These are phyloP conservation scores for Sylvilagus bachmani DNA, from an alignment of 2,113 vertebrate genomes.

Conservation along the genomic window DNA sequence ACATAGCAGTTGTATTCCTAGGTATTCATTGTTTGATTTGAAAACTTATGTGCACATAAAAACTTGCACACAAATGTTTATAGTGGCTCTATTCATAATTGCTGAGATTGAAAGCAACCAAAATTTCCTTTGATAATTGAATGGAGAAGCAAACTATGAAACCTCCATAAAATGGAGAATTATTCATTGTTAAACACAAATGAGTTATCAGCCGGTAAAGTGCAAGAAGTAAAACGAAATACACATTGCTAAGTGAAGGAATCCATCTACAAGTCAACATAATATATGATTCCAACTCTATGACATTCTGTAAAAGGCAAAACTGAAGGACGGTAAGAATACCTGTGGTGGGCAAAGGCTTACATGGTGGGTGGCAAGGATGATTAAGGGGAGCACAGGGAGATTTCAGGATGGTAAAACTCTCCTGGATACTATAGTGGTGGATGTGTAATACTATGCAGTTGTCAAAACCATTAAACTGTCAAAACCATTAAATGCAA, in stretches of 20 bases:
- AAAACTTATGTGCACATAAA: neutral
- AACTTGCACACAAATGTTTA: neutral
- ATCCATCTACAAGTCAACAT: neutral
- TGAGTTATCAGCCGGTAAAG: neutral
- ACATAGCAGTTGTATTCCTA: neutral
- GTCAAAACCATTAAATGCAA: neutral
- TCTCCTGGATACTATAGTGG: neutral
- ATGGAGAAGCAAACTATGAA: neutral
- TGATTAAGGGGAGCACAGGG: neutral
- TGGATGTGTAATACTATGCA: neutral
- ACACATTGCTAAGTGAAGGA: neutral
- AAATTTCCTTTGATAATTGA: neutral
- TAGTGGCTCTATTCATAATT: neutral
- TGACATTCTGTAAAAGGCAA: neutral
- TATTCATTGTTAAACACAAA: neutral
- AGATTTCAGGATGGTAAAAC: neutral
- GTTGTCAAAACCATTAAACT: neutral
- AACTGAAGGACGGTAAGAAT: neutral
- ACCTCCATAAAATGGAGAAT: neutral
- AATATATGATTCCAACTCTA: neutral
- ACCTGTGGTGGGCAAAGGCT: neutral
- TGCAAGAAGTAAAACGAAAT: neutral
- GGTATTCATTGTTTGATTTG: neutral
- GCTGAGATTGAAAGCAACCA: neutral
- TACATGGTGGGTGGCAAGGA: neutral